phyloP scores from a whole-genome alignment of 2,797 vertebrate species.

The Eulemur mongoz region DNA sequence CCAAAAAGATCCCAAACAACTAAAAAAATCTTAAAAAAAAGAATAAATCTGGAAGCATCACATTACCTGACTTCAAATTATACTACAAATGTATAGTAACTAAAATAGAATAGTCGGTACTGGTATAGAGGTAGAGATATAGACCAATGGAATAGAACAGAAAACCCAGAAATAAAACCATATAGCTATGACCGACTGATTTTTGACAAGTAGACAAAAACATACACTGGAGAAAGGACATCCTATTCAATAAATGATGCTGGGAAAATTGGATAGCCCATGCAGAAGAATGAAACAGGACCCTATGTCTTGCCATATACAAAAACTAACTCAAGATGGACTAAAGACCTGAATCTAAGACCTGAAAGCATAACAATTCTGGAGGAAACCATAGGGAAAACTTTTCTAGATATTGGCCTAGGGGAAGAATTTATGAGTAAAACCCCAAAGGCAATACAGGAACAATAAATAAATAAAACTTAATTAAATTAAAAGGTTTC shows the following conservation, averaged over 20 bases:
- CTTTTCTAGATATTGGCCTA: background rate
- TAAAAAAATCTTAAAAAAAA: too few species aligned
- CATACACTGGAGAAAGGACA: background rate
- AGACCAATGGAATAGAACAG: background rate
- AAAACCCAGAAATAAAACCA: background rate
- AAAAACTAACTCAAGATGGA: background rate
- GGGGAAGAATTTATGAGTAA: background rate
- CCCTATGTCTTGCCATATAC: background rate
- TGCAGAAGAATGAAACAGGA: background rate
- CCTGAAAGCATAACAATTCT: background rate
- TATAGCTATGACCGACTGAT: background rate
- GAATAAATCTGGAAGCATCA: background rate
- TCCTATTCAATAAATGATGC: background rate
- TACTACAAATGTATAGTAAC: background rate
- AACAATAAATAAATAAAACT: background rate
- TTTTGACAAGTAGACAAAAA: background rate
- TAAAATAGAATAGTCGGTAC: background rate
- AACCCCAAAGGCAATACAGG: background rate
- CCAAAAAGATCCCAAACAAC: too few species aligned
- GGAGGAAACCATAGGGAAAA: background rate
- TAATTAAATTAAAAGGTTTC: background rate
- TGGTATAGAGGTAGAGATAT: background rate
- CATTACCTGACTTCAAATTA: background rate
- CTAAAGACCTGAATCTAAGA: background rate
- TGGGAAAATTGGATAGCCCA: background rate